Base-by-base conservation (phyloP, 2,797 vertebrate species). In the Bradypodion pumilum region DNA sequence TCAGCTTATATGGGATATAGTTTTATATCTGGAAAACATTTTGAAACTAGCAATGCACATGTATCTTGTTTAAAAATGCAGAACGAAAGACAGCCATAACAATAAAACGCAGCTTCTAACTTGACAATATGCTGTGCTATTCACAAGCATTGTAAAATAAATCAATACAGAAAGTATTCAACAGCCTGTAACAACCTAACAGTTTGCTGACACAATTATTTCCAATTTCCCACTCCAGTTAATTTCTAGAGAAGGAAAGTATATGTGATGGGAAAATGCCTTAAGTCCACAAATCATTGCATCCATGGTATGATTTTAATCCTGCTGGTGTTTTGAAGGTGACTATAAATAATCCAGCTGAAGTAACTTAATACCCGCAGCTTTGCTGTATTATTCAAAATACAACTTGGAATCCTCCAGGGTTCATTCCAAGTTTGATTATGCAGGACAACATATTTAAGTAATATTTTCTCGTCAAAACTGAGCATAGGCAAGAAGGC, bases 1-100 rank as follows among this genome's bases (percentile, higher is more conserved):
- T 84, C 87, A 90, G 29, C 90, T 92, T 92, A 83, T 88, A 85
- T 91, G 91, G 91, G 81, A 93, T 88, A 87, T 89, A 88, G 80
- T 59, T 86, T 88, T 92, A 91, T 88, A 83, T 70, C 80, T 16
- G 84, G 85, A 69, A 91, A 59, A 81, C 56, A 83, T 76, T 92
- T 92, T 81, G 89, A 93, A 79, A 0, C 0, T 87, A 92, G 46
- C 73, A 56, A 35, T 46, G 37, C 27, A 40, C 70, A 89, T 88
- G 84, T 90, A 79, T 88, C 65, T 89, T 87, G 15, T 88, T 89
- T 88, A 77, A 82, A 56, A 88, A 49, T 59, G 88, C 29, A 91
- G 16, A 37, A 19, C 68, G 35, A 37, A 63, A 87, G 62, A 69
- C 73, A 92, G 80, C 37, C 73, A 66, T 86, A 92, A 80, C 8